Evolutionary conservation across 2,797 vertebrate species (phyloP).

Genomic region (Craterocephalus amniculus): DNA sequence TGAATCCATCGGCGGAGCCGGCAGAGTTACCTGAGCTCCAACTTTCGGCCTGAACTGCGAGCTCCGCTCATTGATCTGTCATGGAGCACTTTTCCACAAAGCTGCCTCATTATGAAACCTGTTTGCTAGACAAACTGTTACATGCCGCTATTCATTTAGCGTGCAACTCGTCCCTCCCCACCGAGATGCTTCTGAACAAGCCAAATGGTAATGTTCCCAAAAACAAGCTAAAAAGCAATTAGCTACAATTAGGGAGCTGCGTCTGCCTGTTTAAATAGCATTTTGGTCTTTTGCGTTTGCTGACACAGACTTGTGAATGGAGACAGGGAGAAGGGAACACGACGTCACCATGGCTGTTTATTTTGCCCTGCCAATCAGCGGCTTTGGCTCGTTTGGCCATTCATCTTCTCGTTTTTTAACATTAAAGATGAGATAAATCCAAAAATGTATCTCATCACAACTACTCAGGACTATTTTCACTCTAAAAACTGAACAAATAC

Average conservation of each 20-base stretch:
- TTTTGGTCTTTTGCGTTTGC: slow-evolving; percentile 56
- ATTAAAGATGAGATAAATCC: slow-evolving; percentile 24
- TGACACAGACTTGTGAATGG: slow-evolving; percentile 62
- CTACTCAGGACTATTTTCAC: slow-evolving; percentile 18
- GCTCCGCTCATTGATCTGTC: slow-evolving; percentile 43
- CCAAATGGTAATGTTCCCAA: slow-evolving; percentile 57
- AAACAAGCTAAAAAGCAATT: slow-evolving; percentile 62
- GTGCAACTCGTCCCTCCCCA: slow-evolving; percentile 14
- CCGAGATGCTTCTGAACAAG: slow-evolving; percentile 30
- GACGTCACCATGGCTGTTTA: slow-evolving; percentile 73
- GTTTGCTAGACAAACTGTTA: slow-evolving; percentile 36
- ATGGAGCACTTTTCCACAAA: slow-evolving; percentile 25
- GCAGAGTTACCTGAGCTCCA: slow-evolving; percentile 42
- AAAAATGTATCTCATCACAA: slow-evolving; percentile 15
- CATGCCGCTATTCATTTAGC: slow-evolving; percentile 31
- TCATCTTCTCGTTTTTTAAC: slow-evolving; percentile 65
- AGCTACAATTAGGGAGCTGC: slow-evolving; percentile 62
- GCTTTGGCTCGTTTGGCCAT: slow-evolving; percentile 40
- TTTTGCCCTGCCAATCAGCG: slow-evolving; percentile 63
- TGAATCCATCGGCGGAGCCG: slow-evolving; percentile 36
- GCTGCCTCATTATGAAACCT: slow-evolving; percentile 51
- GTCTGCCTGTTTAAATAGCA: slow-evolving; percentile 54
- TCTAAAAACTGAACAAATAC: neutral
- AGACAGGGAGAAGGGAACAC: slow-evolving; percentile 59
- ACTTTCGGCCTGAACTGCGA: slow-evolving; percentile 26